Conservation (phyloP, 1,140 invertebrate genomes). For the Rhynchophorus ferrugineus region DNA sequence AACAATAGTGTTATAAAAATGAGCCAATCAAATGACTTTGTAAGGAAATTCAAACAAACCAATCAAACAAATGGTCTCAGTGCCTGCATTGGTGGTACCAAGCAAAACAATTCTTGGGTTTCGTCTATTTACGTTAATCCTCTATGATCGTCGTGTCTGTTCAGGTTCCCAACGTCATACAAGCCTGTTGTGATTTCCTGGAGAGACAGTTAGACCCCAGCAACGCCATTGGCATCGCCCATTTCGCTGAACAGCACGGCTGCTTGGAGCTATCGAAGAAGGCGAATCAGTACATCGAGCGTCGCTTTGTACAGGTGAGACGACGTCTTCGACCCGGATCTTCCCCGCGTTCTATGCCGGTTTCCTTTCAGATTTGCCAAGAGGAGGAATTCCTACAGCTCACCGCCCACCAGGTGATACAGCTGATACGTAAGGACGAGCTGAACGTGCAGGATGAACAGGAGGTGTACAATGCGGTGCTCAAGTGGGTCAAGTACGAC, state of each 20-base stretch:
- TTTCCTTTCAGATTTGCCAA: conserved; percentile 61
- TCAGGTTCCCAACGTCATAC: conserved; percentile 79
- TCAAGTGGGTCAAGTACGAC: conserved; percentile 85
- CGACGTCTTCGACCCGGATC: not conserved
- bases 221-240: conserved; percentile 87
- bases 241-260: conserved; percentile 85
- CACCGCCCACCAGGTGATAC: conserved; percentile 68
- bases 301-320: conserved; percentile 75
- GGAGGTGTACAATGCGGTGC: conserved; percentile 85
- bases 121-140: too few relatives aligned
- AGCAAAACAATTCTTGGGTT: too few relatives aligned
- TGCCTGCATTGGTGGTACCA: too few relatives aligned
- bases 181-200: conserved; percentile 83
- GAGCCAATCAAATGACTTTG: too few relatives aligned
- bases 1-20: too few relatives aligned
- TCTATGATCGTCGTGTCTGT: too few relatives aligned
- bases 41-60: too few relatives aligned
- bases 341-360: not conserved
- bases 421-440: conserved; percentile 77
- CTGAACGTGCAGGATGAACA: conserved; percentile 83
- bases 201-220: conserved; percentile 86
- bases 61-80: too few relatives aligned
- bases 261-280: conserved; percentile 75
- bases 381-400: conserved; percentile 86
- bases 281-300: conserved; percentile 82